Evolutionary conservation across 2,888 invertebrate genomes (phyloP), one percentile per base, ranked within the genome.

Genomic region (Zootermopsis nevadensis): DNA sequence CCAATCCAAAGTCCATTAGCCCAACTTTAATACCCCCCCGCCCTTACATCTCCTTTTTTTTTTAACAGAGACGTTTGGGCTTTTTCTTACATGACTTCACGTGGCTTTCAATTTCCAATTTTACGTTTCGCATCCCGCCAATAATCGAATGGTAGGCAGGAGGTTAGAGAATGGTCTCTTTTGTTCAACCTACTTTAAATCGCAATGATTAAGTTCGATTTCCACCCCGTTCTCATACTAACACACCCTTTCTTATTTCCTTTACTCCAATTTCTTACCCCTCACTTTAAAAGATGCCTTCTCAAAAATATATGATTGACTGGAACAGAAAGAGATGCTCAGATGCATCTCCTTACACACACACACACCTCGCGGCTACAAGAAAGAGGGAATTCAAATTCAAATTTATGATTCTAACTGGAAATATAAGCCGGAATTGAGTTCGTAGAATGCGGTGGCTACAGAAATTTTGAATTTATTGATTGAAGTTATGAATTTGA

Each of bases 101-200:
- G 67, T 42, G 72, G 66, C 83, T 81, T 83, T 83, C 83, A 83
- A 83, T 76, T 83, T 83, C 77, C 83, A 83, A 76, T 81, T 81
- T 83, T 83, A 77, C 83, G 81, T 69, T 81, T 80, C 83, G 80
- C 83, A 76, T 81, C 81, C 38, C 80, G 76, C 66, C 83, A 83
- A 83, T 83, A 83, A 83, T 81, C 48, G 81, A 77, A 60, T 35
- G 66, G 66, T n/a, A 53, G 72, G 60, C 38, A 69, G 30, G 79
- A 24, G 38, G 72, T 72, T 67, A 38, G 66, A 79, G 38, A 83
- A 69, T 66, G 42, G 53, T 79, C 55, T 69, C 79, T 42, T 82
- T 66, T 77, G 82, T 55, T 66, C 60, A 24, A 35, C 35, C 77
- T 38, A 77, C 66, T 76, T 82, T 66, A 82, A 80, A 76, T 77